Evolutionary conservation across 2,797 vertebrate genomes (phyloP), one percentile per base, ranked within the genome.

Genomic region (Xenopus petersii): DNA sequence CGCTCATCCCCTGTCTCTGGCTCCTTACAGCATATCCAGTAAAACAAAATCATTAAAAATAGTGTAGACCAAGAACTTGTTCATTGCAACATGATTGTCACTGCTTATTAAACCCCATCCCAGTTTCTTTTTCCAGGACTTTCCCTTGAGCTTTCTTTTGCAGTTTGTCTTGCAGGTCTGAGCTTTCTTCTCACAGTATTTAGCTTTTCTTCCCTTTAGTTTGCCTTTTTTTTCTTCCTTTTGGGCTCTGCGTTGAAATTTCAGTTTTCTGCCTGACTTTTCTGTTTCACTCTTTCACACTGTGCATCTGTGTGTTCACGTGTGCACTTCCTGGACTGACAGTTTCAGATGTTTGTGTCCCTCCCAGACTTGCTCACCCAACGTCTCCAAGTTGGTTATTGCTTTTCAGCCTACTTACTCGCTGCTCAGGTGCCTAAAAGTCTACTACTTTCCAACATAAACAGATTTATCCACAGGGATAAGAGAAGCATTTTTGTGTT

Each of bases 1-100:
- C 81, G 86, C 85, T 75, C 89, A 86, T 85, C 86, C 92, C 89
- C 84, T 85, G 84, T 77, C 79, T 71, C 66, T 76, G 54, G 13
- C 73, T 81, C 24, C 77, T 75, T 60, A 68, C 67, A 76, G 80
- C 49, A 67, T 69, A 58, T 49, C 60, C 70, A 64, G 70, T 73
- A 67, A 72, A 69, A 42, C 51, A 12, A 24, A 46, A 42, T 56
- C 49, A 24, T 46, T 56, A 48, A 16, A 49, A 61, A 36, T 36
- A 42, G 36, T 49, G 24, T 47, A 55, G 13, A 24, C 36, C 48
- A 15, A 62, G 21, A 54, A 87, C 49, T 47, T 49, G 42, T 70
- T 55, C 71, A 81, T 82, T 87, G 33, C 13, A 16, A 55, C 58
- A 75, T 56, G n/a, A 46, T 63, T 11, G 15, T 17, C 3, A 51